Percentiles rank a stretch among this genome's conserved stretches.
Conservation (phyloP, 2,113 vertebrate species). For the Gnathonemus longibarbis region DNA sequence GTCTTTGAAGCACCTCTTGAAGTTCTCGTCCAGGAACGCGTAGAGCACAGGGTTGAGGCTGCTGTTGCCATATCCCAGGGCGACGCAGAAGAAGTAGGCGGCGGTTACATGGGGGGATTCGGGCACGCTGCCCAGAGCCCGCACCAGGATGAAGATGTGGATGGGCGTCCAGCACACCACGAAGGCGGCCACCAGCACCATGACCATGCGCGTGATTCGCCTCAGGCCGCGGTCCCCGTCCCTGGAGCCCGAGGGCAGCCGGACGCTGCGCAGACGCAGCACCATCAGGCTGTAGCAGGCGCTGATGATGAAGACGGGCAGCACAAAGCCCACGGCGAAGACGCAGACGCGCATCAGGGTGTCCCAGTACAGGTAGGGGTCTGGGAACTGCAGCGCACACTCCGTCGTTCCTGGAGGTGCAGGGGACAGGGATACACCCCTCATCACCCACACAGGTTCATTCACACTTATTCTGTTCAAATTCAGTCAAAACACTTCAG, state of each 20-base stretch:
- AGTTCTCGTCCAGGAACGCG: constrained; percentile 83
- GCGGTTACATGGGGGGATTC: constrained; percentile 82
- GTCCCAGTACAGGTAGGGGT: constrained; percentile 91
- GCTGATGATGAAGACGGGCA: constrained; percentile 83
- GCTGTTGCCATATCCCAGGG: constrained; percentile 93
- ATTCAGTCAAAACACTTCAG: background rate
- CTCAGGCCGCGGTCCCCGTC: constrained; percentile 92
- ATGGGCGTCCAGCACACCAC: background rate
- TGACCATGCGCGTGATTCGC: constrained; percentile 85
- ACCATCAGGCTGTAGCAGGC: constrained; percentile 95
- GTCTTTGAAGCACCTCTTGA: constrained; percentile 92
- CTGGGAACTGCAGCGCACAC: constrained; percentile 91
- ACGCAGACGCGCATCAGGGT: constrained; percentile 94
- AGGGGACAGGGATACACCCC: background rate
- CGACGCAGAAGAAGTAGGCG: constrained; percentile 95
- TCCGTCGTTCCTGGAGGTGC: constrained; percentile 67
- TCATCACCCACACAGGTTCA: background rate
- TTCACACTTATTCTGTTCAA: background rate
- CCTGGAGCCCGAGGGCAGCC: constrained; percentile 85
- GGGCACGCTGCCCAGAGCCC: constrained; percentile 72
- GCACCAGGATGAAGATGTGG: constrained; percentile 74
- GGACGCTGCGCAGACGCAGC: constrained; percentile 79
- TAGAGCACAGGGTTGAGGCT: constrained; percentile 86
- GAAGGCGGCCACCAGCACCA: constrained; percentile 76
- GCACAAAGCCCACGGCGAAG: constrained; percentile 86